A percentile compares a stretch with the other conserved stretches of the same genome.
Conservation (phyloP, 2,888 invertebrate genomes). For the Nemapogon koenigi region DNA sequence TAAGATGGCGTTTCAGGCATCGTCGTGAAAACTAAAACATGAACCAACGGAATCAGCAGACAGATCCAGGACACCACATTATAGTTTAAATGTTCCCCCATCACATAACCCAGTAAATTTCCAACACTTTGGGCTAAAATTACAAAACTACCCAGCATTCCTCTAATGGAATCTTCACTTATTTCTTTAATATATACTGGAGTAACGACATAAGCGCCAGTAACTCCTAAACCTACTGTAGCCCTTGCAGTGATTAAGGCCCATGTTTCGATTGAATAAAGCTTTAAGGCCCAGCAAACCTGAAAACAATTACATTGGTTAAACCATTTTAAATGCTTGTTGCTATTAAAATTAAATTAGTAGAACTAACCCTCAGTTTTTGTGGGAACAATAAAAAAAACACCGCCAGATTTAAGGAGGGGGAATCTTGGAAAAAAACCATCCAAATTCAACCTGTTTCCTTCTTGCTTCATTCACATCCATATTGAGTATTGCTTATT, state of each 20-base stretch:
- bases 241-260: conserved; percentile 48
- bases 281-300: conserved; percentile 46
- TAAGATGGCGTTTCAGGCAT: conserved; percentile 57
- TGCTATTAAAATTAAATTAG: too few species aligned
- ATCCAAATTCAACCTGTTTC: too few species aligned
- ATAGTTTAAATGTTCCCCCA: conserved; percentile 50
- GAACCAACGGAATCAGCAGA: conserved; percentile 41
- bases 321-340: too few species aligned
- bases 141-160: conserved; percentile 45
- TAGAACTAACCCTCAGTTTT: too few species aligned
- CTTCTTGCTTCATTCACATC: too few species aligned
- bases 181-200: conserved; percentile 55
- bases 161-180: conserved; percentile 49
- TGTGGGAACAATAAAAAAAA: too few species aligned
- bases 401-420: too few species aligned
- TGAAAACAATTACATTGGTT: too few species aligned
- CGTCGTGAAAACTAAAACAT: conserved; percentile 38
- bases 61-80: conserved; percentile 45
- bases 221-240: conserved; percentile 44
- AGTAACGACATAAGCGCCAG: conserved; percentile 51
- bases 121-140: conserved; percentile 49
- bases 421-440: too few species aligned
- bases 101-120: conserved; percentile 26
- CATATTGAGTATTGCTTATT: too few species aligned
- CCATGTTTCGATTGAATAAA: conserved; percentile 50